A percentile compares a stretch with the other conserved stretches of the same genome.
phyloP scores from a whole-genome alignment of 1,140 invertebrate genomes.

The Copidosoma floridanum region DNA sequence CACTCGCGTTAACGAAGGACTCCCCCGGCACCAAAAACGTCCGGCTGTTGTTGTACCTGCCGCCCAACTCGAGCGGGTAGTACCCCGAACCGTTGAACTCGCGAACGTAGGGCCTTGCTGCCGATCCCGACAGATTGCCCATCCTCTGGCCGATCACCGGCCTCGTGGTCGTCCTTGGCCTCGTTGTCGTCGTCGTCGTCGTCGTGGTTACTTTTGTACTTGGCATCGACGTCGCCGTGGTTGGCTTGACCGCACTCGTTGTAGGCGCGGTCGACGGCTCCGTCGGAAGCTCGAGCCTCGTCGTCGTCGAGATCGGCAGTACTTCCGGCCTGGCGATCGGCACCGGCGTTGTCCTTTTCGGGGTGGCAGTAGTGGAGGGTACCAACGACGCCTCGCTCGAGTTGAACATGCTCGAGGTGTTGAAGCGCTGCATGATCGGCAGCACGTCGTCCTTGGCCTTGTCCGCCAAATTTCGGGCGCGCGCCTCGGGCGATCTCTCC shows the following conservation, averaged over 20 bases:
- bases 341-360: background rate
- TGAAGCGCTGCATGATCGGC: slow-evolving; percentile 54
- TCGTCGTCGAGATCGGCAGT: slow-evolving; percentile 6
- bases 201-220: no score
- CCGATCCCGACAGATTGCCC: slow-evolving; percentile 27
- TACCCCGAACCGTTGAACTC: slow-evolving; percentile 37
- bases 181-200: background rate
- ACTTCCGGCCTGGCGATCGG: no score
- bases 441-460: slow-evolving; percentile 46
- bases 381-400: slow-evolving; percentile 28
- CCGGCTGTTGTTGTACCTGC: slow-evolving; percentile 29
- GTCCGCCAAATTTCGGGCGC: slow-evolving; percentile 44
- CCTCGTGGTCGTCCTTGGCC: slow-evolving; percentile 14
- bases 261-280: background rate
- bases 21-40: slow-evolving; percentile 45
- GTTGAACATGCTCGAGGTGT: slow-evolving; percentile 52
- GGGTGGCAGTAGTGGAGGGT: background rate
- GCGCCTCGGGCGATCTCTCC: slow-evolving; percentile 47
- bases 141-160: no score
- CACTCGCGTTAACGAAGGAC: slow-evolving; percentile 47
- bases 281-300: background rate
- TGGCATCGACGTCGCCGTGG: background rate
- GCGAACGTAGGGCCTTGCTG: slow-evolving; percentile 31
- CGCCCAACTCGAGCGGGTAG: slow-evolving; percentile 34
- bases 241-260: background rate